Evolutionary conservation across 2,888 invertebrate genomes (phyloP).

Genomic region (Yponomeuta evonymella): DNA sequence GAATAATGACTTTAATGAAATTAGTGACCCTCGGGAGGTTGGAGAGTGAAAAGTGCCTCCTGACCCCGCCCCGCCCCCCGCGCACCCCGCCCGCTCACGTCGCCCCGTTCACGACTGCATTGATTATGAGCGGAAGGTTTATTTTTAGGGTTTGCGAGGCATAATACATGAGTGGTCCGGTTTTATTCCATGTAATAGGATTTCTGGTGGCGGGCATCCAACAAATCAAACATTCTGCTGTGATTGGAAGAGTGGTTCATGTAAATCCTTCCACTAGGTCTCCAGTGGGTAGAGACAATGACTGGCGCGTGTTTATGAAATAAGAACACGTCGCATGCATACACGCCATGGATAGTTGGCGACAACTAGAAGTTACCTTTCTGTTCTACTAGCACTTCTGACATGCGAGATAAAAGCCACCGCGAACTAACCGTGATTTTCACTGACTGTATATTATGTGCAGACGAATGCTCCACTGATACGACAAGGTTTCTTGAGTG

Average conservation of each 20-base stretch:
- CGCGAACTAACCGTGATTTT: too few species aligned
- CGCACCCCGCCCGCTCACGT: background rate
- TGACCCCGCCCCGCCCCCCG: background rate
- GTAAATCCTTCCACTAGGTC: too few species aligned
- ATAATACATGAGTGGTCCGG: background rate
- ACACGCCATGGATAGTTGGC: background rate
- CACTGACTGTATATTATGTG: too few species aligned
- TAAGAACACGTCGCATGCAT: background rate
- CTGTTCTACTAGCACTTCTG: too few species aligned
- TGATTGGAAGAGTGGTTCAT: too few species aligned
- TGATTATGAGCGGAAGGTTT: background rate
- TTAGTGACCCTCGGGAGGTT: background rate
- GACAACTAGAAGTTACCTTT: too few species aligned
- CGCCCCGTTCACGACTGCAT: background rate
- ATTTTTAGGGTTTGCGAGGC: background rate
- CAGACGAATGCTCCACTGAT: too few species aligned
- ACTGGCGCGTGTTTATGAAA: background rate
- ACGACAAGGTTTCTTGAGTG: too few species aligned
- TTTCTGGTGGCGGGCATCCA: too few species aligned
- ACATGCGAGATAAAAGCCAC: too few species aligned
- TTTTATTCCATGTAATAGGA: background rate
- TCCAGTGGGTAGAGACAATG: background rate
- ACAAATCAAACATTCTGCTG: too few species aligned
- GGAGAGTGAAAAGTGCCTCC: background rate
- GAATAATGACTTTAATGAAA: slow-evolving; percentile 1